Base-by-base conservation (phyloP, 2,797 vertebrate species). In the Alosa sapidissima region DNA sequence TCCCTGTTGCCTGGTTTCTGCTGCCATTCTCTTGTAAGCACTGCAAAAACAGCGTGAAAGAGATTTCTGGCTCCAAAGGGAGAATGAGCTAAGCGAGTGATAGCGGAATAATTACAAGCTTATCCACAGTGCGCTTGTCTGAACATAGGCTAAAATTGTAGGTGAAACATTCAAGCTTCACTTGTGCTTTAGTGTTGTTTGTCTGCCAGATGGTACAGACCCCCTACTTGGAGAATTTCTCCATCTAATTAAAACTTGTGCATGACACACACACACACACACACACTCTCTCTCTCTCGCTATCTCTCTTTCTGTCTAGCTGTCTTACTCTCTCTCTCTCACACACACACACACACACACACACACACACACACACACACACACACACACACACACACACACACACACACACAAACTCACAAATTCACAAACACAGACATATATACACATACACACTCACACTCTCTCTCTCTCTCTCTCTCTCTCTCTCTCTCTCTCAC, bases 141-240 rank as follows among this genome's bases (percentile, higher is more conserved):
- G 36, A 65, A 85, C 52, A 88, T 88, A 28, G 72, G 47, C 62
- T 82, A 82, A 84, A 85, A 82, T 83, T 85, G 65, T 81, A 89
- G 85, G n/a, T 28, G 85, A 84, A 41, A 75, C 41, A 81, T 24
- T 65, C 81, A 49, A 14, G 82, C 6, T 2, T 7, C 9, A 84
- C 51, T 21, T 78, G 21, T 72, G 87, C 88, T 90, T 85, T 86
- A 88, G 6, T 85, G 78, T 84, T 87, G 86, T 88, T 88, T 89
- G 49, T n/a, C 85, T 84, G 86, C 89, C 91, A 93, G 90, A 92
- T 89, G 84, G 88, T 85, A 84, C 85, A 83, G 85, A 51, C 87
- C 88, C 83, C 86, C 89, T 41, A 81, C 81, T 82, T 84, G 87
- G 49, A 87, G 85, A 87, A 47, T 78, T 78, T 47, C 82, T 75